Evolutionary conservation across 2,888 invertebrate genomes (phyloP), one percentile per base, ranked within the genome.

Genomic region (Dryocosmus kuriphilus): DNA sequence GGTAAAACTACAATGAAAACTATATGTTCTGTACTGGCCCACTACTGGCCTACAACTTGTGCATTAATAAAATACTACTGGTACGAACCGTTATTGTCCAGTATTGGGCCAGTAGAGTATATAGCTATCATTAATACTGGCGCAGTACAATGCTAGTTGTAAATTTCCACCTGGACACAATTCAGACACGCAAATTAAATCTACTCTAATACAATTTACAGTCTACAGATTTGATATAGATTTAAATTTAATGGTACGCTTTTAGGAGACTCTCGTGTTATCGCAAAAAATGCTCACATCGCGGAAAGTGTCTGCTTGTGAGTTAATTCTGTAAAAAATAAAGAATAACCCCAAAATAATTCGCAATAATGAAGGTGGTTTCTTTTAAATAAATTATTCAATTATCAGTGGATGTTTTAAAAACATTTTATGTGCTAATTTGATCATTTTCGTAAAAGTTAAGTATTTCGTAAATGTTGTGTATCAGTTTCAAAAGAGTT

Each of bases 261-360:
- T 46, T 67, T 30, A 67, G 27, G 9, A 24, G 22, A 22, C 9
- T 41, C 65, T 41, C 65, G 55, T 67, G n/a, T 67, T 41, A 65
- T 65, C 38, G 38, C 19, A 3, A 55, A 55, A 24, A 67, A 46
- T 27, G 14, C 65, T 41, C 65, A 16, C 46, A 67, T 67, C 46
- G 67, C 46, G 67, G 46, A 67, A 67, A 67, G 9, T 46, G 67
- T 67, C 67, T 30, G 19, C 67, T 27, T 27, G n/a, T 67, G 46
- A 67, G 16, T 3, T 9, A 30, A 67, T 67, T 67, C 65, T 41
- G 65, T 35, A 38, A 65, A 65, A 35, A 63, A 38, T 22, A 38
- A 65, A 65, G 22, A 22, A 8, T 22, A 4, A 11, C 2, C 22
- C 55, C 7, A 22, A 67, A 67, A 46, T 41, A 19, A 46, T 67